These are phyloP conservation scores for Neodontobutis hainanensis DNA, from an alignment of 2,113 vertebrate species.

Conservation along the genomic window DNA sequence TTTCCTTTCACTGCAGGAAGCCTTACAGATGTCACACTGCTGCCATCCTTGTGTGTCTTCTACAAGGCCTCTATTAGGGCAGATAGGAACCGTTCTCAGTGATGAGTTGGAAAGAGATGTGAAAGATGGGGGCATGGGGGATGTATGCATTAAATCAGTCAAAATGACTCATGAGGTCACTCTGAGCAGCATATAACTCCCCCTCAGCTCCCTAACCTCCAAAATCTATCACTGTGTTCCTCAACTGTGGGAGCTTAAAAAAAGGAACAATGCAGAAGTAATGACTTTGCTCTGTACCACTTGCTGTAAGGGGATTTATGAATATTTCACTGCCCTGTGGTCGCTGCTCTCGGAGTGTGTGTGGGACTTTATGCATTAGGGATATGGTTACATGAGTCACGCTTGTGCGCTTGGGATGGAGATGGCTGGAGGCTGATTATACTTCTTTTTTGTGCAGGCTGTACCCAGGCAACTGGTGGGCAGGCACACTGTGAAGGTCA, in stretches of 20 bases:
- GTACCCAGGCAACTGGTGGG: constrained; percentile 6
- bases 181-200: constrained; percentile 32
- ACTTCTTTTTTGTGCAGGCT: constrained; percentile 20
- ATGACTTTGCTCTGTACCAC: constrained; percentile 23
- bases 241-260: constrained; percentile 15
- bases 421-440: constrained; percentile 19
- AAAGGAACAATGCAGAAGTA: constrained; percentile 39
- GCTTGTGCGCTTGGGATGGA: constrained; percentile 15
- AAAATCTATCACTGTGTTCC: constrained; percentile 15
- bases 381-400: constrained; percentile 39
- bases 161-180: constrained; percentile 53
- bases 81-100: constrained; percentile 28
- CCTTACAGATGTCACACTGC: constrained; percentile 42
- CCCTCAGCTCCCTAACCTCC: constrained; percentile 30
- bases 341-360: constrained; percentile 19
- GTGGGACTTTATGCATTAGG: constrained; percentile 13
- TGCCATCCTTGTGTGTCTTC: constrained; percentile 36
- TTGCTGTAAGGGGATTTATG: constrained; percentile 49
- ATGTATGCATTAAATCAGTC: constrained; percentile 59
- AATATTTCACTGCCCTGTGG: constrained; percentile 44
- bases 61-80: constrained; percentile 34
- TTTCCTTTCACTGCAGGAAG: constrained; percentile 64
- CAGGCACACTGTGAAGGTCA: constrained; percentile 48
- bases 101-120: constrained; percentile 48
- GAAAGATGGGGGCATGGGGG: constrained; percentile 32